phyloP scores from a whole-genome alignment of 2,888 invertebrate genomes.

The Lepidochitona cinerea region DNA sequence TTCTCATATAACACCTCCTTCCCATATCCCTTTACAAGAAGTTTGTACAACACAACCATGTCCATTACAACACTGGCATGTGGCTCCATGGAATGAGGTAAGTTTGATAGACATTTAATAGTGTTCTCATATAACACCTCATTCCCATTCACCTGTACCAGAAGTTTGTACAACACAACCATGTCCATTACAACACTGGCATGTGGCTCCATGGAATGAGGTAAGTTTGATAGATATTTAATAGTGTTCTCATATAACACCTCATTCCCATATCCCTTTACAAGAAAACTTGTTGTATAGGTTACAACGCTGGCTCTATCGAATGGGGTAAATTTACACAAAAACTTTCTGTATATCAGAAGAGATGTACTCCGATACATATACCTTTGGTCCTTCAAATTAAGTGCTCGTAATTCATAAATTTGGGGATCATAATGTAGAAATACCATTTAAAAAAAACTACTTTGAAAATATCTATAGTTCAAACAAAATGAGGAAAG shows the following conservation, averaged over 20 bases:
- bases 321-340: too few species aligned
- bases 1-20: not conserved
- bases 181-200: constrained; percentile 37
- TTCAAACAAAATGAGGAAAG: not conserved
- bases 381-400: too few species aligned
- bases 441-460: not conserved
- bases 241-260: too few species aligned
- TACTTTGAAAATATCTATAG: not conserved
- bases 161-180: constrained; percentile 29
- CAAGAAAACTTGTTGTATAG: too few species aligned
- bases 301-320: too few species aligned
- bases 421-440: not conserved
- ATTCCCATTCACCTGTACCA: constrained; percentile 17
- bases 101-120: not conserved
- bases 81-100: constrained; percentile 48
- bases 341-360: too few species aligned
- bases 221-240: too few species aligned
- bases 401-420: not conserved
- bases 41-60: constrained; percentile 33
- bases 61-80: constrained; percentile 35
- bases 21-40: constrained; percentile 26
- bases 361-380: too few species aligned
- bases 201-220: constrained; percentile 40
- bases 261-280: too few species aligned
- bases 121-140: not conserved